A percentile compares a stretch with the other conserved stretches of the same genome.
phyloP scores from a whole-genome alignment of 2,888 invertebrate genomes.

The Scaptodrosophila latifasciaeformis region DNA sequence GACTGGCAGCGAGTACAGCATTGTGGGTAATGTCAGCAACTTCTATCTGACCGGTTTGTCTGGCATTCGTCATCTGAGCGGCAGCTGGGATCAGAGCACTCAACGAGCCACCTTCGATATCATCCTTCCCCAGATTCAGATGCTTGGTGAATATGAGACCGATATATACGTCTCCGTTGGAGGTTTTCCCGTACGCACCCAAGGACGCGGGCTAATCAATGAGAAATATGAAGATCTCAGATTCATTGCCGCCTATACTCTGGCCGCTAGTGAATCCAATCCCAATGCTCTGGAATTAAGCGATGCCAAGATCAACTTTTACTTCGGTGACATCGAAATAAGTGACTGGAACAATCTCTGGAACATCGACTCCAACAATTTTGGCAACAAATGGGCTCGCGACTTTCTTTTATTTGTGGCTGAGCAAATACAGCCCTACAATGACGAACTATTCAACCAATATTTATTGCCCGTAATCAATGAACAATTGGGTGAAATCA shows the following conservation, averaged over 20 bases:
- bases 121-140: constrained; percentile 44
- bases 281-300: constrained; percentile 43
- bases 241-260: constrained; percentile 38
- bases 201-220: constrained; percentile 41
- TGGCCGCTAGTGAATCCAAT: constrained; percentile 28
- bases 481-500: constrained; percentile 16
- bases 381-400: constrained; percentile 33
- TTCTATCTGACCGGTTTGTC: constrained; percentile 49
- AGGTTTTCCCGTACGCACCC: constrained; percentile 32
- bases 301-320: constrained; percentile 44
- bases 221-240: constrained; percentile 46
- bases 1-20: constrained; percentile 22
- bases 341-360: constrained; percentile 50
- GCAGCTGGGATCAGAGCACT: constrained; percentile 33
- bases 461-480: constrained; percentile 34
- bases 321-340: constrained; percentile 40
- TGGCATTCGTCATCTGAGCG: constrained; percentile 40
- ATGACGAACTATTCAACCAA: constrained; percentile 19
- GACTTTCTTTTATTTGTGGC: constrained; percentile 28
- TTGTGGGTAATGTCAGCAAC: constrained; percentile 54
- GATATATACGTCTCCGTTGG: constrained; percentile 22
- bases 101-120: constrained; percentile 48
- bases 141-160: constrained; percentile 40
- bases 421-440: constrained; percentile 42
- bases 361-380: constrained; percentile 53